These are phyloP conservation scores for Microcebus tavaratra DNA, from an alignment of 2,113 vertebrate species.

Conservation along the genomic window DNA sequence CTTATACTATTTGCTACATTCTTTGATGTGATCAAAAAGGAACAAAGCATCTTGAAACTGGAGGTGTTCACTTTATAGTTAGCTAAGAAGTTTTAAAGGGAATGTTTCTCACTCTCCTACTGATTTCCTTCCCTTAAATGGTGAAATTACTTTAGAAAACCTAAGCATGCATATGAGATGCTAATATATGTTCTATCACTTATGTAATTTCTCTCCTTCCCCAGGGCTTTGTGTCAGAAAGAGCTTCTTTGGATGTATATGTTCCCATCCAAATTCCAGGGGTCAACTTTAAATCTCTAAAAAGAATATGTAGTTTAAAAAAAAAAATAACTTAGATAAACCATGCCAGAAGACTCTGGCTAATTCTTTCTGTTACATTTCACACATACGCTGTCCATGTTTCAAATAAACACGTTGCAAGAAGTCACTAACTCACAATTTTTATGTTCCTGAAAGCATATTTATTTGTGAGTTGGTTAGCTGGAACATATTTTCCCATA, in stretches of 20 bases:
- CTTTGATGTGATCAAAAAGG: not conserved
- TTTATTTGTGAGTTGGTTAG: not conserved
- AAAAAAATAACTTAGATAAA: not conserved
- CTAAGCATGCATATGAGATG: not conserved
- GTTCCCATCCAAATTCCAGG: not conserved
- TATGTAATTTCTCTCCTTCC: slow-evolving; percentile 17
- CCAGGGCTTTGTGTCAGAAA: not conserved
- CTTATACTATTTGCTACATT: slow-evolving; percentile 57
- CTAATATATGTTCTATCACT: not conserved
- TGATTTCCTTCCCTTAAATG: not conserved
- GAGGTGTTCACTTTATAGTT: slow-evolving; percentile 31
- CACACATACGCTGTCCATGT: not conserved
- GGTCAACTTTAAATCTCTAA: not conserved
- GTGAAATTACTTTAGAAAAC: slow-evolving; percentile 32
- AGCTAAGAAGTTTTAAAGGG: slow-evolving; percentile 1
- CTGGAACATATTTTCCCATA: not conserved
- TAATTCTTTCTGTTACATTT: not conserved
- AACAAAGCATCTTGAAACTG: not conserved
- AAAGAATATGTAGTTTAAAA: not conserved
- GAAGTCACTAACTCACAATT: not conserved
- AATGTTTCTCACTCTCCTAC: not conserved
- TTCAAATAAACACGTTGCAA: slow-evolving; percentile 40
- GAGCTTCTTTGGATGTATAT: not conserved
- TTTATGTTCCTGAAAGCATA: slow-evolving; percentile 5
- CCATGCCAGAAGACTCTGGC: not conserved